Evolutionary conservation across 37 sponge, comb jelly and placozoan species (phyloP), one percentile per base, ranked within the genome.

Genomic region (Geodia barretti): DNA sequence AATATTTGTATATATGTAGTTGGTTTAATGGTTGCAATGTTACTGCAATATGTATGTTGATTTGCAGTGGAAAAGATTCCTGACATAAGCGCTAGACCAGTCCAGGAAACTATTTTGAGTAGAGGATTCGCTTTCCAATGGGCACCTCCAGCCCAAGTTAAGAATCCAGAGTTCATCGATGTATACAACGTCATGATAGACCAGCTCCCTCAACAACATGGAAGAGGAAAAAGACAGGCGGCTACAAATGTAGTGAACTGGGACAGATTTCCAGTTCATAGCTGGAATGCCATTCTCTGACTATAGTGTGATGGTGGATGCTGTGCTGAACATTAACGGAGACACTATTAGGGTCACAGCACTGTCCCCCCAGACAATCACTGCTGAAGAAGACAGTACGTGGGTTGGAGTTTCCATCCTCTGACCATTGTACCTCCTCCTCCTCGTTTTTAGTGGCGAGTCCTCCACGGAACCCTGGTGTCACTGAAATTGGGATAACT

Each of bases 291-390:
- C 54, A 47, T 62, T 34, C 64, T 39, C 77, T 1, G 23, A 36
- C 21, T 28, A n/a, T 64, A 62, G 36, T n/a, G 64, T 62, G 39
- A 11, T 24, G 28, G 65, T 77, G n/a, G n/a, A 37, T 77, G 77
- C 65, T 77, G 65, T 60, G 11, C 63, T n/a, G 28, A 19, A 5
- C 26, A 1, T 7, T 8, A 32, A 32, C 2, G 20, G 21, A 32
- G 76, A 8, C 24, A 8, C 5, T 61, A 29, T 21, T n/a, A 39
- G 76, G 11, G 76, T 60, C 8, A 4, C 38, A 28, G 25, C 38
- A 9, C 26, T 73, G 21, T 25, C 4, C 2, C 74, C 54, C 7
- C 19, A 3, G 8, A 17, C 74, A 20, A 4, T 73, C 25, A 30
- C 17, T 25, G 41, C 74, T 11, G 40, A 11, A 73, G 25, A 73